phyloP scores from a whole-genome alignment of 2,797 vertebrate species.

The Morelia viridis region DNA sequence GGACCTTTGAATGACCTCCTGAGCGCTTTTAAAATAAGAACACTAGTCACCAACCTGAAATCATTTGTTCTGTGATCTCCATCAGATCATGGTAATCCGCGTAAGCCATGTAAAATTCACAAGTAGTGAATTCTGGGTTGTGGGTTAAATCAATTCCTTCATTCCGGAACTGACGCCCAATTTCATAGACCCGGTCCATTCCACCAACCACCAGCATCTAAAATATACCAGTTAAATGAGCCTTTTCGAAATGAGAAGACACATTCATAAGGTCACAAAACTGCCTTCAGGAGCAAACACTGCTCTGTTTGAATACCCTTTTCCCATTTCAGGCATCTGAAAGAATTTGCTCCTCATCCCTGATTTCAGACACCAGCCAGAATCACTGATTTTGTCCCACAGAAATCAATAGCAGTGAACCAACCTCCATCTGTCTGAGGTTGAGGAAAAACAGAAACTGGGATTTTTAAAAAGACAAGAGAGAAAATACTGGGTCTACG shows the following conservation, averaged over 20 bases:
- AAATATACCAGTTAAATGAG: constrained; percentile 29
- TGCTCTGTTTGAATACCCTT: too few relatives aligned
- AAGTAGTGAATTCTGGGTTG: constrained; percentile 98
- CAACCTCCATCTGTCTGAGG: neutral
- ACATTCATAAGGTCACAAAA: neutral
- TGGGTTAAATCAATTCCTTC: constrained; percentile 98
- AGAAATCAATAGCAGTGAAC: neutral
- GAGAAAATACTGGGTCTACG: neutral
- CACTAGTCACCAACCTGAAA: constrained; percentile 80
- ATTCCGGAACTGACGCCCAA: constrained; percentile 97
- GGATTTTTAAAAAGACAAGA: neutral
- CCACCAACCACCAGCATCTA: constrained; percentile 98
- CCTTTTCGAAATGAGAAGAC: neutral
- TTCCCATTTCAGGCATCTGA: neutral
- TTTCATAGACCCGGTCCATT: constrained; percentile 93
- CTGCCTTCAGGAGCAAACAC: neutral
- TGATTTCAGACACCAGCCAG: neutral
- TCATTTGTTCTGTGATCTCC: constrained; percentile 94
- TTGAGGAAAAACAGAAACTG: neutral
- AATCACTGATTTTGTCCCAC: neutral
- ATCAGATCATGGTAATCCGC: constrained; percentile 96
- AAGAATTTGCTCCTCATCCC: neutral
- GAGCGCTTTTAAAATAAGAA: too few relatives aligned
- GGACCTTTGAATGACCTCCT: neutral
- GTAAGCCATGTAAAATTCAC: constrained; percentile 99